Conservation (phyloP, 2,113 vertebrate species). For the Anas platyrhynchos region DNA sequence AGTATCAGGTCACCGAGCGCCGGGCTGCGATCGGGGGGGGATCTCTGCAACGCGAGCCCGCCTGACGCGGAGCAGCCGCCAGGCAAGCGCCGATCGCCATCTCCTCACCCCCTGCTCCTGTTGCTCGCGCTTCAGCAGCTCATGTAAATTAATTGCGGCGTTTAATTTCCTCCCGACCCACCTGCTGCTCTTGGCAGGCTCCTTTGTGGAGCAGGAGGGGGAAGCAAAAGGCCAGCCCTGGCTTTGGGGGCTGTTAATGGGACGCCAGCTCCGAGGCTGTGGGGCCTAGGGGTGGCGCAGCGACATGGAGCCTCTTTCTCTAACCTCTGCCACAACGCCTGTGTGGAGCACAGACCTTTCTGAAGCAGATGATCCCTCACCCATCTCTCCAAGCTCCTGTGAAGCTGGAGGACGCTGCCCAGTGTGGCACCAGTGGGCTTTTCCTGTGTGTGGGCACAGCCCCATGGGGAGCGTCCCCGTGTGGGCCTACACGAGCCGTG, state of each 20-base stretch:
- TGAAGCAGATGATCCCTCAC: background rate
- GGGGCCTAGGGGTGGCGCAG: background rate
- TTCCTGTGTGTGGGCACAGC: background rate
- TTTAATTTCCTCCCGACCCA: background rate
- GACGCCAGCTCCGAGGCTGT: background rate
- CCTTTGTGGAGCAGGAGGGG: background rate
- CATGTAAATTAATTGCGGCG: constrained; percentile 19
- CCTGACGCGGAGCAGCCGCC: rapidly evolving
- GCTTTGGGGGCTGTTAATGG: background rate
- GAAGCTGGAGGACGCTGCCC: background rate
- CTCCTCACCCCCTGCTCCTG: background rate
- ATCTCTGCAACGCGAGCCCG: background rate
- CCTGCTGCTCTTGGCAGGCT: constrained; percentile 17
- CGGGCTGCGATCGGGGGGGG: rapidly evolving
- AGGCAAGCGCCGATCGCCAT: background rate
- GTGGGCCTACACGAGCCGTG: background rate
- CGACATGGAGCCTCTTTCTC: background rate
- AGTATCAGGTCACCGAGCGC: background rate
- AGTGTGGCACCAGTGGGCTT: background rate
- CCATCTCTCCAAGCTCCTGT: too few species aligned
- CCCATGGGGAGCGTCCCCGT: background rate
- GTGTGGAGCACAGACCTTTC: too few species aligned
- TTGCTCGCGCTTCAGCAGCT: background rate
- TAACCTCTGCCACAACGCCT: background rate
- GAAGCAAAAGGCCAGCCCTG: background rate